Conservation (phyloP, 1,140 invertebrate genomes). For the Elymnias hypermnestra region DNA sequence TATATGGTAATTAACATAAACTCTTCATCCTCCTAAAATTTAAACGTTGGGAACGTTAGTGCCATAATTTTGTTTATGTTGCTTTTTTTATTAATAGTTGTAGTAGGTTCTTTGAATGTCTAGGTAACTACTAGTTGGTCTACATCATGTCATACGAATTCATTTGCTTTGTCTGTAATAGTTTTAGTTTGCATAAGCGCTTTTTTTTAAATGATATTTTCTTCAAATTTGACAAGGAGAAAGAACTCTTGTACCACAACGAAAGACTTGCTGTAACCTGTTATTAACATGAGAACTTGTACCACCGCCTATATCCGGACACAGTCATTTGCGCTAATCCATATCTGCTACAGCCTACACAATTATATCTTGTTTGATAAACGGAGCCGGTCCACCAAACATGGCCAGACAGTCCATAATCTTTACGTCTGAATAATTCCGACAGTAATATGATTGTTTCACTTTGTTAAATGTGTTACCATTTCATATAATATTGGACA, state of each 20-base stretch:
- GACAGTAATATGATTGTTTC: slow-evolving; percentile 17
- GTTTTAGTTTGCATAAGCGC: too few species aligned
- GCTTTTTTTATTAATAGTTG: too few species aligned
- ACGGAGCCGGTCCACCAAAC: slow-evolving; percentile 3
- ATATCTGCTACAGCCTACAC: slow-evolving; percentile 1
- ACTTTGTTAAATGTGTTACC: neutral
- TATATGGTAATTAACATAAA: too few species aligned
- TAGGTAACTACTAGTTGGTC: too few species aligned
- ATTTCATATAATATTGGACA: neutral
- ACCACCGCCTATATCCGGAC: neutral
- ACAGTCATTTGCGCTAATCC: neutral
- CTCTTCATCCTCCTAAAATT: too few species aligned
- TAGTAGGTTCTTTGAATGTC: too few species aligned
- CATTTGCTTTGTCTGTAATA: too few species aligned
- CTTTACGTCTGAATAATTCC: slow-evolving; percentile 12
- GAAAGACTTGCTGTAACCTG: neutral
- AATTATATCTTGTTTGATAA: neutral
- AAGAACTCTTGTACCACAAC: neutral
- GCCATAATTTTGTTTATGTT: too few species aligned
- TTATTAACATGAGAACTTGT: neutral
- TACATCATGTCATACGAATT: too few species aligned
- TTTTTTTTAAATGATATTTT: too few species aligned
- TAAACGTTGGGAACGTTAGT: too few species aligned
- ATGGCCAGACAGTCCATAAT: neutral
- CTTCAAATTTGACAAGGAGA: too few species aligned